Base-by-base conservation (phyloP, 2,113 vertebrate genomes). In the Holacanthus passer region DNA sequence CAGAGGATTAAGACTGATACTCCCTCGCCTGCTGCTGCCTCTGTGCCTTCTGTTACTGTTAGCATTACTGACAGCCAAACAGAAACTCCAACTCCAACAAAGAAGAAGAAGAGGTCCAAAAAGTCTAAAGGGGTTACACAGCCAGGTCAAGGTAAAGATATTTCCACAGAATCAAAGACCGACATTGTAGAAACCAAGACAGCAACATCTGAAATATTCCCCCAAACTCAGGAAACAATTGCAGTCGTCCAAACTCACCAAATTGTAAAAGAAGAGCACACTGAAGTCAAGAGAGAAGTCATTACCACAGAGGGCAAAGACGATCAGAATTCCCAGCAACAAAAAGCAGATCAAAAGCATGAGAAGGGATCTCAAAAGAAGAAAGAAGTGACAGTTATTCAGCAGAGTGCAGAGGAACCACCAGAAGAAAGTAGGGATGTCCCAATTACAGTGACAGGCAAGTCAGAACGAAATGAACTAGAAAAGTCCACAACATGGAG, bases 41-140 rank as follows among this genome's bases (percentile, higher is more conserved):
- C 69, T 47, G 6, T 13, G 3, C 37, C 72, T 71, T 60, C 62
- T 84, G 70, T 78, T 62, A 47, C 84, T 12, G 48, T 27, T 43
- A 83, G 56, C 16, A 55, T 60, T 29, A 84, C 80, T 65, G 88
- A 87, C 41, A 86, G 45, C 45, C 89, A 88, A 74, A 27, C 70
- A 56, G 91, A 91, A 67, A 79, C 45, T 66, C 87, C 53, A 45
- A 66, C 85, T 48, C 84, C 84, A n/a, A 14, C 77, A 60, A 95
- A 94, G 71, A 95, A 91, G 89, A 95, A 94, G 83, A 93, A 92
- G 88, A 95, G 95, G 78, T 89, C 89, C 64, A 95, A 94, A 88
- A 96, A 94, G 80, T 91, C 93, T 5, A 95, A 93, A 88, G 92
- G 69, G 7, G 59, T 19, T 27, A 56, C 78, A 60, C 91, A 89